These are phyloP conservation scores for Hypselothyrea guttata DNA, from an alignment of 2,888 invertebrate genomes.

Conservation along the genomic window DNA sequence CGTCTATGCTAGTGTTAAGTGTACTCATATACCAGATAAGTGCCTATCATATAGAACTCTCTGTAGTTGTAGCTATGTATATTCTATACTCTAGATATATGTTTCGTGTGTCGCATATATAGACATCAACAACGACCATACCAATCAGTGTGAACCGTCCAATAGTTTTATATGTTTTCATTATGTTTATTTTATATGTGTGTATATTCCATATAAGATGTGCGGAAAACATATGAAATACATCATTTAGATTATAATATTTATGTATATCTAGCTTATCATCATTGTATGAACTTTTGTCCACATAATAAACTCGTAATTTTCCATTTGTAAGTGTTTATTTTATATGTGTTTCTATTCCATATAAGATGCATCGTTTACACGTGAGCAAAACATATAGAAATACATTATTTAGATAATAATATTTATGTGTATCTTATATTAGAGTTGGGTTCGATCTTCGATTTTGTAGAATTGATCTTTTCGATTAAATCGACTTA, in stretches of 20 bases:
- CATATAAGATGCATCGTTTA: not conserved
- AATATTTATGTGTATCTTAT: no score
- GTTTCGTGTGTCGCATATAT: conserved; percentile 71
- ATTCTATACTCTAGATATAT: conserved; percentile 41
- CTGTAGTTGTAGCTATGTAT: conserved; percentile 1
- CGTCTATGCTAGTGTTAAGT: conserved; percentile 29
- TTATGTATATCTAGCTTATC: conserved; percentile 23
- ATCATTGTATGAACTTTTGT: conserved; percentile 15
- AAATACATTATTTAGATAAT: not conserved
- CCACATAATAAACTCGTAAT: conserved; percentile 5
- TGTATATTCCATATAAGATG: conserved; percentile 17
- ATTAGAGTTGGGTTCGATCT: no score
- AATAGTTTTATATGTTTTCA: conserved; percentile 70
- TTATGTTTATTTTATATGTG: conserved; percentile 14
- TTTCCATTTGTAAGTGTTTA: conserved; percentile 40
- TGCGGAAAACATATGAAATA: conserved; percentile 48
- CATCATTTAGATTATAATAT: conserved; percentile 23
- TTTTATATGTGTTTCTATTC: conserved; percentile 4
- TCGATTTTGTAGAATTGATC: no score
- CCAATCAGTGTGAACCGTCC: conserved; percentile 80
- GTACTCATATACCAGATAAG: conserved; percentile 30
- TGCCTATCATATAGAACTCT: conserved; percentile 24
- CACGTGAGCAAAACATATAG: no score
- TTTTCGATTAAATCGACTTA: no score
- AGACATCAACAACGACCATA: conserved; percentile 65